phyloP scores from a whole-genome alignment of 2,113 vertebrate species.

The Ceyx cyanopectus region DNA sequence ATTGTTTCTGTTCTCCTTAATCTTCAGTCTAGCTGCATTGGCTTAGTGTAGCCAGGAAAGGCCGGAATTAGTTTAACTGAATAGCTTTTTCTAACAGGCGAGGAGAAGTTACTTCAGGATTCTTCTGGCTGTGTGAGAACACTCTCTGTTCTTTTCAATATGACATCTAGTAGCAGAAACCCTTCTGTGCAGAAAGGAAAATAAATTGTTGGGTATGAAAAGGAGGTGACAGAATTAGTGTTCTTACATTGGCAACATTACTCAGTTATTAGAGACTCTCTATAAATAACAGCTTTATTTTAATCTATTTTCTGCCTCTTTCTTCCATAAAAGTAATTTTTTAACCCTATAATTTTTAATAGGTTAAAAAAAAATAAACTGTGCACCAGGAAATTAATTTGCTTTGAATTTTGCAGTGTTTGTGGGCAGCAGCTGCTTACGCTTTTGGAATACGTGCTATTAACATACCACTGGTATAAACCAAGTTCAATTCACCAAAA shows the following conservation, averaged over 20 bases:
- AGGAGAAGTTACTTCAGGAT: neutral
- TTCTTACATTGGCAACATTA: neutral
- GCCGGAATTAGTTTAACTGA: neutral
- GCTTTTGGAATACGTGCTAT: slow-evolving; percentile 6
- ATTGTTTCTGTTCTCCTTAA: slow-evolving; percentile 67
- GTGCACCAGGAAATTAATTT: neutral
- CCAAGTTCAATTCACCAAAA: slow-evolving; percentile 22
- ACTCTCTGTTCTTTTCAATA: neutral
- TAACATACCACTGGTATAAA: slow-evolving; percentile 25
- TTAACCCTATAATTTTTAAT: slow-evolving; percentile 35
- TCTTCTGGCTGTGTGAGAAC: slow-evolving; percentile 12
- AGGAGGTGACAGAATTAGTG: slow-evolving; percentile 46
- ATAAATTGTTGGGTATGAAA: slow-evolving; percentile 29
- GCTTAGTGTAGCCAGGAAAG: slow-evolving; percentile 12
- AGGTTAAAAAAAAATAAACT: neutral
- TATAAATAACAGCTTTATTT: slow-evolving; percentile 56
- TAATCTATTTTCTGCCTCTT: slow-evolving; percentile 38
- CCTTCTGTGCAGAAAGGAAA: neutral
- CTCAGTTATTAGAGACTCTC: neutral
- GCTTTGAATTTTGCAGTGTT: slow-evolving; percentile 25
- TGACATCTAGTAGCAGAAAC: neutral
- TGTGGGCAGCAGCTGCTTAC: slow-evolving; percentile 38
- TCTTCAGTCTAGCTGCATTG: slow-evolving; percentile 44
- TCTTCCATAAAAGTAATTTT: slow-evolving; percentile 46
- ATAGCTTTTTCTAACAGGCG: neutral